Percentiles rank a stretch among this genome's conserved stretches.
phyloP scores from a whole-genome alignment of 2,888 invertebrate genomes.

The Apoda limacodes region DNA sequence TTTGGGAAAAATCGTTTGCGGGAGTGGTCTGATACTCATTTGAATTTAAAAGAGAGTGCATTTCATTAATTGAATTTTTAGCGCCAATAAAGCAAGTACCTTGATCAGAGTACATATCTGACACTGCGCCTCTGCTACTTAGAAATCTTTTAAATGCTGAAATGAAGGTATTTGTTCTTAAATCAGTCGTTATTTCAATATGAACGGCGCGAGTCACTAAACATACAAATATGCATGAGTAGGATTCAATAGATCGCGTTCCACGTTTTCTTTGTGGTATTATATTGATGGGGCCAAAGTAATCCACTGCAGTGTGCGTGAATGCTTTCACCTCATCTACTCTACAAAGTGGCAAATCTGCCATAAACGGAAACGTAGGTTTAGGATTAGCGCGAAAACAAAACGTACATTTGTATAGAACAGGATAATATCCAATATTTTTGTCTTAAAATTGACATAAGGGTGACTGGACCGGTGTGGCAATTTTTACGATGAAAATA shows the following conservation, averaged over 20 bases:
- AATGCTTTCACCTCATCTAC: conserved; percentile 4
- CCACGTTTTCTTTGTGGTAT: conserved; percentile 5
- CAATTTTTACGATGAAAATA: conserved; percentile 2
- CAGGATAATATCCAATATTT: conserved; percentile 5
- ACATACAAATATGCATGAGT: conserved; percentile 7
- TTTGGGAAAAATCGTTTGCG: conserved; percentile 3
- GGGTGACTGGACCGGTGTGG: conserved; percentile 3
- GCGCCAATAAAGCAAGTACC: conserved; percentile 4
- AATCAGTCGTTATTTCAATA: conserved; percentile 1
- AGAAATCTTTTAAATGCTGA: conserved; percentile 5
- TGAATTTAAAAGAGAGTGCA: conserved; percentile 2
- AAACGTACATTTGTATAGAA: conserved; percentile 4
- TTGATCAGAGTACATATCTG: conserved; percentile 2
- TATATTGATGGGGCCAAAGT: conserved; percentile 1
- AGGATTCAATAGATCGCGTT: conserved; percentile 2
- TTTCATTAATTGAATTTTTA: conserved; percentile 1
- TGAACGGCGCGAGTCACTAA: conserved; percentile 6
- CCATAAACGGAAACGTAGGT: conserved; percentile 4
- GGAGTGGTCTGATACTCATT: too few species aligned
- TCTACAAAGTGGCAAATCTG: conserved; percentile 4
- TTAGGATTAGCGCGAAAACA: conserved; percentile 7
- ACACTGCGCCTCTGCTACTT: conserved; percentile 2
- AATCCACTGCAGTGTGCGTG: conserved; percentile 5
- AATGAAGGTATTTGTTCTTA: conserved; percentile 3
- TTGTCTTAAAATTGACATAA: conserved; percentile 8